Conservation (phyloP, 1,140 invertebrate species). For the Liolophura sinensis region DNA sequence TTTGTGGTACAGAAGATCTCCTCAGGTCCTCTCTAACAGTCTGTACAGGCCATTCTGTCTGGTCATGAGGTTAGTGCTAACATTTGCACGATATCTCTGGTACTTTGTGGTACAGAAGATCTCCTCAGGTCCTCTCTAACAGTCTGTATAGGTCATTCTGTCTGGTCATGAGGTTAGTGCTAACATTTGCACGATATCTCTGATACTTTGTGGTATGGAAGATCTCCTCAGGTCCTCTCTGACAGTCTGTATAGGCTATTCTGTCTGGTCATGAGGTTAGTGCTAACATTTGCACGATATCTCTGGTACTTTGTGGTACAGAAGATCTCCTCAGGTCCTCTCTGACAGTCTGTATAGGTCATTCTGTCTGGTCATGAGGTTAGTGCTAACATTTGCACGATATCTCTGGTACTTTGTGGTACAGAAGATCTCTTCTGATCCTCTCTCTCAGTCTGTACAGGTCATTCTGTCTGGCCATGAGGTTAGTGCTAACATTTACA, state of each 20-base stretch:
- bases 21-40: conserved; percentile 79
- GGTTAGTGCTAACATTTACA: too few relatives aligned
- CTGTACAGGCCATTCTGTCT: conserved; percentile 56
- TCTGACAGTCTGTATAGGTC: conserved; percentile 70
- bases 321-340: conserved; percentile 81
- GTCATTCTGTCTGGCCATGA: conserved; percentile 61
- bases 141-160: conserved; percentile 59
- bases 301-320: conserved; percentile 84
- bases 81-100: too few relatives aligned
- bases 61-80: conserved; percentile 60
- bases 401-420: conserved; percentile 88
- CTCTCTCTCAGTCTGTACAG: conserved; percentile 71
- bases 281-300: too few relatives aligned
- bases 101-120: conserved; percentile 89
- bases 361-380: conserved; percentile 61
- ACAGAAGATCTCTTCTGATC: conserved; percentile 82
- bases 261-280: conserved; percentile 60
- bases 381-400: too few relatives aligned
- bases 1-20: conserved; percentile 88
- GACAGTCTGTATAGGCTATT: conserved; percentile 66
- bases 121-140: conserved; percentile 81
- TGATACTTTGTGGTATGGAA: conserved; percentile 87
- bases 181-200: too few relatives aligned
- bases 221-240: conserved; percentile 79
- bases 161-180: conserved; percentile 60